These are phyloP conservation scores for Sinhomidia bicolor DNA, from an alignment of 2,888 invertebrate genomes.

Conservation along the genomic window DNA sequence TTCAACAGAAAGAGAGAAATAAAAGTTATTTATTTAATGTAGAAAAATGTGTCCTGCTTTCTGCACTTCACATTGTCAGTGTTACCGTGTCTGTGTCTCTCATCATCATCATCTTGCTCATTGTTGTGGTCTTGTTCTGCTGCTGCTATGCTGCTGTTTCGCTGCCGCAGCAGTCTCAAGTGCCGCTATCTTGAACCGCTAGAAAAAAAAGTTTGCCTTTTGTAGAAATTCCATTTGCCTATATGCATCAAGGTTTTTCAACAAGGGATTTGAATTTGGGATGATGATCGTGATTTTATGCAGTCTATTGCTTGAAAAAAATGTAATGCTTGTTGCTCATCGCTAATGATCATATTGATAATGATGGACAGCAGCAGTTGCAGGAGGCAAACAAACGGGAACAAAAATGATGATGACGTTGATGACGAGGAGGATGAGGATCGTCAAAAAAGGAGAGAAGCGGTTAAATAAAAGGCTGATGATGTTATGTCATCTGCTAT, in stretches of 20 bases:
- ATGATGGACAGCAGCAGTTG: slow-evolving; percentile 29
- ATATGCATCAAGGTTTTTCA: too few relatives aligned
- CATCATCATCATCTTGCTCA: background rate
- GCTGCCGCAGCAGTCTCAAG: slow-evolving; percentile 29
- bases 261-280: too few relatives aligned
- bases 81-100: slow-evolving; percentile 42
- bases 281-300: background rate
- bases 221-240: background rate
- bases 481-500: background rate
- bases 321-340: background rate
- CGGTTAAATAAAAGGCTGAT: background rate
- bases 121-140: background rate
- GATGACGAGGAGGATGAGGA: background rate
- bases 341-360: background rate
- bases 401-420: background rate
- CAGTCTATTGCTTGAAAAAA: background rate
- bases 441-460: slow-evolving; percentile 20
- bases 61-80: slow-evolving; percentile 10
- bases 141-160: background rate
- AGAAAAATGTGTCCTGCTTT: slow-evolving; percentile 1
- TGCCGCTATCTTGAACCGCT: slow-evolving; percentile 56
- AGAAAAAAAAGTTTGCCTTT: background rate
- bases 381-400: slow-evolving; percentile 40
- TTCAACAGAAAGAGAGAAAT: too few relatives aligned
- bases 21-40: too few relatives aligned